Evolutionary conservation across 2,797 vertebrate genomes (phyloP), one percentile per base, ranked within the genome.

Genomic region (Hylomyscus alleni): DNA sequence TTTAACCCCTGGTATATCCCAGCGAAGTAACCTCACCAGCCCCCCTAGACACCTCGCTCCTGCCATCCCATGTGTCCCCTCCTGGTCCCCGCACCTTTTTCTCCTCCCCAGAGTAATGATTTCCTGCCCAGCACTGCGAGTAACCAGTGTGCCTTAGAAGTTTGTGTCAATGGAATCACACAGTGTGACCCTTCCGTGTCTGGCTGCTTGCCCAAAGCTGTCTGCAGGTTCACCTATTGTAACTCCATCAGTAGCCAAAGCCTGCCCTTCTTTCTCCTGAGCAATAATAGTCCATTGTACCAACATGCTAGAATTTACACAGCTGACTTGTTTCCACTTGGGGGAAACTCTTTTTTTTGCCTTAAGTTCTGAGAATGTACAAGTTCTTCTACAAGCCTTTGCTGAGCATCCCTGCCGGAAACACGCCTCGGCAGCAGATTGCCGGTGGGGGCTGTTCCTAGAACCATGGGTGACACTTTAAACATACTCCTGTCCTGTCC

Each of bases 381-480:
- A 86, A 26, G 47, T 60, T 93, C 85, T 77, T 2, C 1, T 26
- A 14, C 82, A 47, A 52, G 15, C 34, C 52, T 69, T n/a, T 78
- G 81, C 20, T 11, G 0, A 26, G 19, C 40, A 26, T 65, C 85
- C 82, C 90, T 90, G 17, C 50, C 1, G 3, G 81, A 85, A 84
- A 56, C 56, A 20, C 1, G 20, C 56, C 82, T 90, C 13, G 19
- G 72, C 8, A 2, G 80, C 56, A 56, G n/a, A 14, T 44, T 50
- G 60, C 82, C 15, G 0, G 5, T 20, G 4, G 15, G 29, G 69
- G 47, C 60, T 40, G 13, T 19, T 11, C n/a, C 0, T 0, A 47
- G 40, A 62, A 37, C 40, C 34, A 60, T 3, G 56, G 37, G 83
- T 84, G 24, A 54, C 87, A 20, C n/a, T 76, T 72, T 86, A 76